These are phyloP conservation scores for Lasioglossum zephyrum DNA, from an alignment of 2,888 invertebrate genomes.

Conservation along the genomic window DNA sequence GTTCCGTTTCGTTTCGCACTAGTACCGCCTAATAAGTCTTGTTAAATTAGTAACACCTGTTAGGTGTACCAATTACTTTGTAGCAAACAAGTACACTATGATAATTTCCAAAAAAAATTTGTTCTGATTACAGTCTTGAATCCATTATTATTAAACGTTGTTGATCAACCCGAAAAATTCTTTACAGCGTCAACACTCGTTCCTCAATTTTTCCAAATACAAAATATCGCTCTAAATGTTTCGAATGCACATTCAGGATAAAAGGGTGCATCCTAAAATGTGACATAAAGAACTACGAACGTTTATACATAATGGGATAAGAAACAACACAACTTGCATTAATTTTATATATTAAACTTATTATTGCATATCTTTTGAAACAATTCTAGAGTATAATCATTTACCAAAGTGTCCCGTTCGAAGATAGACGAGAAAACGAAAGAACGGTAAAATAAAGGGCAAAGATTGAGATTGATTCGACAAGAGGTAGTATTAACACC, in stretches of 20 bases:
- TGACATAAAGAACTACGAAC: background rate
- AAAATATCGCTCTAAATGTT: too few species aligned
- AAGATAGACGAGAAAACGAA: background rate
- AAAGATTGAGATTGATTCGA: background rate
- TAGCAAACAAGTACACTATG: background rate
- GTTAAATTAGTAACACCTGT: background rate
- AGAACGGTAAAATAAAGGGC: background rate
- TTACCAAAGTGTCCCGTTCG: background rate
- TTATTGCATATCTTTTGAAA: background rate
- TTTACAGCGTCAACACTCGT: too few species aligned
- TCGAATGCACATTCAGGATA: too few species aligned
- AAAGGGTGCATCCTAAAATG: background rate
- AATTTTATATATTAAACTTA: background rate
- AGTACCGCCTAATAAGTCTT: background rate
- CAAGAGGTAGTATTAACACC: conserved; percentile 53
- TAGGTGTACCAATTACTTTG: background rate
- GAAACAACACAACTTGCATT: background rate
- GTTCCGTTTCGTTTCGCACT: background rate
- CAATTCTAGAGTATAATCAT: background rate
- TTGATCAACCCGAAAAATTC: too few species aligned
- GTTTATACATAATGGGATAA: background rate
- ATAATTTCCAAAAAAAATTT: too few species aligned
- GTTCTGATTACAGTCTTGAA: too few species aligned
- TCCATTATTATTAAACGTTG: too few species aligned
- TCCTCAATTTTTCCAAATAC: too few species aligned